phyloP scores from a whole-genome alignment of 2,888 invertebrate genomes.

The Volucella zonaria region DNA sequence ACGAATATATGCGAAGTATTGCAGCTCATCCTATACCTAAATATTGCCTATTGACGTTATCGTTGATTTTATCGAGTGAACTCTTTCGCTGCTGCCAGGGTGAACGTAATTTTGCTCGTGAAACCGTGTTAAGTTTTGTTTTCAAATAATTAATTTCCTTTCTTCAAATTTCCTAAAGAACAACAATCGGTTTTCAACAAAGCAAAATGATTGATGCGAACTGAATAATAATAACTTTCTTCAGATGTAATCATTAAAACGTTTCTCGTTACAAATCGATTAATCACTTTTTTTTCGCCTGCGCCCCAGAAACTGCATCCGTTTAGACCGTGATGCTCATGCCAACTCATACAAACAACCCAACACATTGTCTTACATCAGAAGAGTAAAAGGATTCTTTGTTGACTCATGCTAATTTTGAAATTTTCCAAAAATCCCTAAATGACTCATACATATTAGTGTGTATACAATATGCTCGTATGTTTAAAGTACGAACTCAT shows the following conservation, averaged over 20 bases:
- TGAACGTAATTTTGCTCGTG: too few species aligned
- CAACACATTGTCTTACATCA: background rate
- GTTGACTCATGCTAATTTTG: constrained; percentile 60
- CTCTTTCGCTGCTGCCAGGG: too few species aligned
- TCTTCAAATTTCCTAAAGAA: too few species aligned
- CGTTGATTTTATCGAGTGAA: too few species aligned
- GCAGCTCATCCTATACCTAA: too few species aligned
- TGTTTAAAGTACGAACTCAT: background rate
- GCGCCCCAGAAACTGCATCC: constrained; percentile 1
- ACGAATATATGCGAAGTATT: too few species aligned
- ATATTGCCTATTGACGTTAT: too few species aligned
- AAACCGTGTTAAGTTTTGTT: too few species aligned
- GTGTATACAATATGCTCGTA: background rate
- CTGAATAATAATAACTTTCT: constrained; percentile 5
- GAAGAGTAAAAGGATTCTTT: constrained; percentile 46
- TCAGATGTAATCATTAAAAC: constrained; percentile 21
- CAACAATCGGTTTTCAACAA: too few species aligned
- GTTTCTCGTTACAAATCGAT: constrained; percentile 52
- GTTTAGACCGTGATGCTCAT: background rate
- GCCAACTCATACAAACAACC: too few species aligned
- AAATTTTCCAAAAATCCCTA: constrained; percentile 55
- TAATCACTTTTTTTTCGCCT: constrained; percentile 23
- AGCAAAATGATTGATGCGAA: too few species aligned
- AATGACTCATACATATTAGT: constrained; percentile 52
- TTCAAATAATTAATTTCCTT: too few species aligned